These are phyloP conservation scores for Zygogramma bicolorata DNA, from an alignment of 2,888 invertebrate species.

Conservation along the genomic window DNA sequence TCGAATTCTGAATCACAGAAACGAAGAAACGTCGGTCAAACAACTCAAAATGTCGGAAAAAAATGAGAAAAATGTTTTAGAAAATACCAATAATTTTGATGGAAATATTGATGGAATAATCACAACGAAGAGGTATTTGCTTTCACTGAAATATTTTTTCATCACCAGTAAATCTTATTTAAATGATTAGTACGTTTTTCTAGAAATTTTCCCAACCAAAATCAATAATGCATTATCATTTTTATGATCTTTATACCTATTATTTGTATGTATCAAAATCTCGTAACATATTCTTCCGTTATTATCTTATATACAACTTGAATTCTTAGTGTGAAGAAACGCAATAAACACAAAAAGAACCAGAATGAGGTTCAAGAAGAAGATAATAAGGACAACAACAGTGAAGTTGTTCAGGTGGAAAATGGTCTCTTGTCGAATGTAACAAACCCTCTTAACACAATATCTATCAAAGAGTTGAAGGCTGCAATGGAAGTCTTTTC, in stretches of 20 bases:
- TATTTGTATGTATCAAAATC: background rate
- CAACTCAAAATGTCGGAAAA: constrained; percentile 56
- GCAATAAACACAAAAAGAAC: constrained; percentile 66
- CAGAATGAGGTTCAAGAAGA: constrained; percentile 51
- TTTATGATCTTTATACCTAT: background rate
- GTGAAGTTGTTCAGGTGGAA: constrained; percentile 45
- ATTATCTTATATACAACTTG: constrained; percentile 29
- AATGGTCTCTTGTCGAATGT: constrained; percentile 43
- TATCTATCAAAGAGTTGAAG: constrained; percentile 81
- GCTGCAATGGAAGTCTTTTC: constrained; percentile 87
- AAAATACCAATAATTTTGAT: constrained; percentile 67
- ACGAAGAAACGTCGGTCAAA: background rate
- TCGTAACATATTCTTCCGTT: background rate
- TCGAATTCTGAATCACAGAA: no score
- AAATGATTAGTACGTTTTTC: background rate
- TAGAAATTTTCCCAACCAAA: background rate
- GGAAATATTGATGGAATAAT: constrained; percentile 67
- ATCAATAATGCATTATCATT: constrained; percentile 3
- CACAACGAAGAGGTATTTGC: constrained; percentile 68
- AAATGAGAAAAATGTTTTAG: constrained; percentile 65
- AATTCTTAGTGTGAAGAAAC: constrained; percentile 69
- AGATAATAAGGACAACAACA: constrained; percentile 44
- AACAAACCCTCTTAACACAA: constrained; percentile 67
- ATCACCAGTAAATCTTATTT: background rate
- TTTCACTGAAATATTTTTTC: background rate